phyloP scores from a whole-genome alignment of 1,140 invertebrate species.

The Mycetomoellerius zeteki region DNA sequence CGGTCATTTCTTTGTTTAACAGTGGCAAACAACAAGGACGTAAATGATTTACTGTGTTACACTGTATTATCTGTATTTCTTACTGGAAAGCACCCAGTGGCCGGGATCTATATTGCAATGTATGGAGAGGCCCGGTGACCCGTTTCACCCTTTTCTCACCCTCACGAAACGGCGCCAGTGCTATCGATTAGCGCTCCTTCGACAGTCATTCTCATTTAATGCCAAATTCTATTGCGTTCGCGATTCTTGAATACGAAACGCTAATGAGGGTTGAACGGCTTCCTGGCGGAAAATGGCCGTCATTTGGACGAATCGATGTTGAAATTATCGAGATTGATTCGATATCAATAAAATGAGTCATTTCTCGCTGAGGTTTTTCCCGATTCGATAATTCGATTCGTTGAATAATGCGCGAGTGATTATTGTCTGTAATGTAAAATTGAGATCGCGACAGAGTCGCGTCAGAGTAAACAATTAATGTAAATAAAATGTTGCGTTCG shows the following conservation, averaged over 20 bases:
- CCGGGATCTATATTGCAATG: neutral
- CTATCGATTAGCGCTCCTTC: slow-evolving; percentile 69
- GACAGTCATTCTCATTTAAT: slow-evolving; percentile 21
- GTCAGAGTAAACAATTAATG: neutral
- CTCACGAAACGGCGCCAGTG: slow-evolving; percentile 49
- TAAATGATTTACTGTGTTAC: too few species aligned
- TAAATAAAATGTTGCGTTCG: slow-evolving; percentile 1
- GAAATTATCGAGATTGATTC: too few species aligned
- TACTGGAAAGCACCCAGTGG: neutral
- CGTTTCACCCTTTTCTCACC: slow-evolving; percentile 18
- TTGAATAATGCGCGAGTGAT: neutral
- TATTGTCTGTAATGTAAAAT: slow-evolving; percentile 10
- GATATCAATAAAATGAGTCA: too few species aligned
- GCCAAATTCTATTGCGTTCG: slow-evolving; percentile 10
- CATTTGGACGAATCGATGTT: too few species aligned
- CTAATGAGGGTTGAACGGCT: neutral
- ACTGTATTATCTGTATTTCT: neutral
- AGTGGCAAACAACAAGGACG: too few species aligned
- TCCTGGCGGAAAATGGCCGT: too few species aligned
- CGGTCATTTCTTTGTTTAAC: too few species aligned
- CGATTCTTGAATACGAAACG: neutral
- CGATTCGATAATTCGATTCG: neutral
- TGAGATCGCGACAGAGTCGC: neutral
- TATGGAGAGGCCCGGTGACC: neutral
- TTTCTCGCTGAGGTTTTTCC: too few species aligned